Percentiles rank a stretch among this genome's conserved stretches.
Conservation (phyloP, 2,113 vertebrate genomes). For the Salvelinus namaycush region DNA sequence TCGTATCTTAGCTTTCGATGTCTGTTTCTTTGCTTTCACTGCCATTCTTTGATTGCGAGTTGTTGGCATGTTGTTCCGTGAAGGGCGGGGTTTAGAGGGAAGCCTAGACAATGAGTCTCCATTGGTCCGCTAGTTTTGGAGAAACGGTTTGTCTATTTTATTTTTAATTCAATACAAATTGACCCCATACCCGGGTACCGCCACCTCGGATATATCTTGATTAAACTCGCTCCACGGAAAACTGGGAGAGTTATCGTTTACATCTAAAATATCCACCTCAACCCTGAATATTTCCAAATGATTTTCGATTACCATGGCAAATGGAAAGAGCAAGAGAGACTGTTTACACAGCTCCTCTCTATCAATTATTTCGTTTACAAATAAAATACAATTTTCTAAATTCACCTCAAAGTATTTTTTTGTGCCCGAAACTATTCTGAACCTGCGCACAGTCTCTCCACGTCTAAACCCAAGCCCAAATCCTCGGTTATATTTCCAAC, state of each 20-base stretch:
- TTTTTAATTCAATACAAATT: no score
- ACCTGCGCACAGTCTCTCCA: conserved; percentile 64
- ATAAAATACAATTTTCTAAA: conserved; percentile 69
- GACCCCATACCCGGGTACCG: conserved; percentile 12
- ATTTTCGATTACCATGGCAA: conserved; percentile 70
- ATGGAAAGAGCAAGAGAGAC: conserved; percentile 69
- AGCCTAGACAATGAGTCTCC: no score
- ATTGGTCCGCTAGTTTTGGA: no score
- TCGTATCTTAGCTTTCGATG: no score
- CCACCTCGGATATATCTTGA: conserved; percentile 69
- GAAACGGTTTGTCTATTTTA: no score
- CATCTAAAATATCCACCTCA: conserved; percentile 68
- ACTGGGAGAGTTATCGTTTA: conserved; percentile 67
- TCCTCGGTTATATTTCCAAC: conserved; percentile 72
- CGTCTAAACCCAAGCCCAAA: conserved; percentile 67
- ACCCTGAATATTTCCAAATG: conserved; percentile 70
- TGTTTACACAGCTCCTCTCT: conserved; percentile 71
- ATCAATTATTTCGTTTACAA: conserved; percentile 69
- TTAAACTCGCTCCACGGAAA: conserved; percentile 72
- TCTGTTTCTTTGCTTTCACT: no score
- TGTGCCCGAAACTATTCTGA: conserved; percentile 68
- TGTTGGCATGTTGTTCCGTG: no score
- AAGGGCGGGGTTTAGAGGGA: no score
- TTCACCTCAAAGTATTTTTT: conserved; percentile 68
- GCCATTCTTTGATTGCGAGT: no score